Base-by-base conservation (phyloP, 2,113 vertebrate species). In the Perca flavescens region DNA sequence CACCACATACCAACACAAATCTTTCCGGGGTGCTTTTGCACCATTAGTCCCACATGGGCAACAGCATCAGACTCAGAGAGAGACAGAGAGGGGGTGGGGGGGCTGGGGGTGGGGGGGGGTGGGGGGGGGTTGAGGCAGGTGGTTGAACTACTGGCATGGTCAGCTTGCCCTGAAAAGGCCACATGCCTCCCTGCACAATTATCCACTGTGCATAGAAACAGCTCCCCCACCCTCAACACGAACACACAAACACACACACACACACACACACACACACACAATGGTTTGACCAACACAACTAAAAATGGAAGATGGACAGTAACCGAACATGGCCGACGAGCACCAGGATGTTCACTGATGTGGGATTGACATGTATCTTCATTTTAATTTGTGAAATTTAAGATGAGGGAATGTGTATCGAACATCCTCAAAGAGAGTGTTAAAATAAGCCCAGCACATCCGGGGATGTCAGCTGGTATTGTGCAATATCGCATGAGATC, bases 161-260 rank as follows among this genome's bases (percentile, higher is more conserved):
- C 81, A 89, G 91, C 85, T 80, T 84, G 83, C 84, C 85, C 91
- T 90, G 88, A 86, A 94, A 94, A 93, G 93, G 79, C 79, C 89
- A 92, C 90, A 89, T 90, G 92, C 93, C 92, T 92, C 90, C 66
- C 74, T 86, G 80, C 92, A 74, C 89, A 92, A 91, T 94, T 89
- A 91, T 90, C 80, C 87, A 84, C 80, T 88, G 83, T 92, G 86
- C 90, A 85, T 86, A 87, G 92, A 93, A 91, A 92, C 90, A 74
- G 56, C 80, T 72, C 85, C 77, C 86, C 52, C 86, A 68, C 83
- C 80, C 83, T 79, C 58, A 63, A 74, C 80, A 78, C 75, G 80
- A 54, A 71, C 73, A 84, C 31, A 78, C 80, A 76, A 76, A 86
- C 77, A 90, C 86, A 88, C 60, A 71, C 73, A 84, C 80, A 78